These are phyloP conservation scores for Channa maculata DNA, from an alignment of 2,113 vertebrate species.

Conservation along the genomic window DNA sequence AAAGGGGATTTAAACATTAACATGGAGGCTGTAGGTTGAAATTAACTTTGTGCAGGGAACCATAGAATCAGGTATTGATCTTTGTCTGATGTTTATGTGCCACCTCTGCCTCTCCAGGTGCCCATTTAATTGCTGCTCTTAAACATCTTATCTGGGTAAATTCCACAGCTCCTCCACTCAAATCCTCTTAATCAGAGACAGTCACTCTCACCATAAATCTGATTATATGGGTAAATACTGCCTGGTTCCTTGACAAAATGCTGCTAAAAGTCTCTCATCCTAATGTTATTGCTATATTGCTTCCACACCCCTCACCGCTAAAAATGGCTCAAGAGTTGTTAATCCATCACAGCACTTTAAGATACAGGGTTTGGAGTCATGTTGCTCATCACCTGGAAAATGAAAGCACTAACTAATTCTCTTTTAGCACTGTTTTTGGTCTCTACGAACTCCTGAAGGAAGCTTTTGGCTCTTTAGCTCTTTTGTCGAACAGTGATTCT, in stretches of 20 bases:
- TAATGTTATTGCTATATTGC: background rate
- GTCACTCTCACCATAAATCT: constrained; percentile 34
- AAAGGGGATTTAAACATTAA: constrained; percentile 24
- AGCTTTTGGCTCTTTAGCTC: too few relatives aligned
- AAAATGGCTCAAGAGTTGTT: too few relatives aligned
- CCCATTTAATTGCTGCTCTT: constrained; percentile 26
- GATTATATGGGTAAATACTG: constrained; percentile 40
- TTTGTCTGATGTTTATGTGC: constrained; percentile 45
- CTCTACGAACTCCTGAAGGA: too few relatives aligned
- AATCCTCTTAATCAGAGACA: constrained; percentile 41
- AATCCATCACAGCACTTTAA: too few relatives aligned
- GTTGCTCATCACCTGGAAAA: too few relatives aligned
- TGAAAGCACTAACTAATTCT: too few relatives aligned
- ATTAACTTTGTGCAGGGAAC: constrained; percentile 7
- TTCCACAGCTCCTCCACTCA: constrained; percentile 19
- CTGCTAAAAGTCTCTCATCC: constrained; percentile 16
- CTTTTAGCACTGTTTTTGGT: too few relatives aligned
- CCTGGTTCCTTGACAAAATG: constrained; percentile 24
- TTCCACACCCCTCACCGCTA: background rate
- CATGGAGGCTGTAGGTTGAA: constrained; percentile 13
- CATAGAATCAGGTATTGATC: constrained; percentile 43
- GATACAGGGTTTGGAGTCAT: too few relatives aligned
- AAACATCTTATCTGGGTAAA: constrained; percentile 42
- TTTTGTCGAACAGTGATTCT: too few relatives aligned
- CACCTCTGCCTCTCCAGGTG: constrained; percentile 32